A percentile compares a stretch with the other conserved stretches of the same genome.
Conservation (phyloP, 92 coral and sea anemone genomes). For the Heteractis magnifica region DNA sequence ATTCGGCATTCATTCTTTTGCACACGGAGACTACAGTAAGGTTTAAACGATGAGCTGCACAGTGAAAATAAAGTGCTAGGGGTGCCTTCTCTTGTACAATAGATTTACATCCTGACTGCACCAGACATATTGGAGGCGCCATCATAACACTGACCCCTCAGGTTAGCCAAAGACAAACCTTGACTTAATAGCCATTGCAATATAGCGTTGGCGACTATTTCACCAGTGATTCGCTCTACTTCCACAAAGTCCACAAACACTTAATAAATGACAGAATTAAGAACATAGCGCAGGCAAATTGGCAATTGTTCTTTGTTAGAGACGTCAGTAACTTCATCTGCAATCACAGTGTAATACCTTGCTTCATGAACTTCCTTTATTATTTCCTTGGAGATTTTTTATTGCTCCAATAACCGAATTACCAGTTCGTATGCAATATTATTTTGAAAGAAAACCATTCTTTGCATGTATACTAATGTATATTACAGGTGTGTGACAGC, state of each 20-base stretch:
- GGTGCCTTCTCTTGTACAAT: conserved; percentile 46
- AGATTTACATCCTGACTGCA: conserved; percentile 40
- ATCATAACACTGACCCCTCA: conserved; percentile 51
- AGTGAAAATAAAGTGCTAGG: conserved; percentile 43
- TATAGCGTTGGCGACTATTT: too few relatives aligned
- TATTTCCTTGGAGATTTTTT: conserved; percentile 25
- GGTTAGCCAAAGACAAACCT: conserved; percentile 33
- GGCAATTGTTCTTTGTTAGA: not conserved
- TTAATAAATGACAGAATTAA: not conserved
- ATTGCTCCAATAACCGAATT: conserved; percentile 43
- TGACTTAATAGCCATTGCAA: too few relatives aligned
- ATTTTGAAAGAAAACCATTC: conserved; percentile 44
- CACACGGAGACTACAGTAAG: conserved; percentile 57
- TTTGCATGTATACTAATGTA: too few relatives aligned
- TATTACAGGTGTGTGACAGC: too few relatives aligned
- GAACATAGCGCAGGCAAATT: not conserved
- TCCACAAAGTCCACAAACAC: not conserved
- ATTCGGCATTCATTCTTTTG: conserved; percentile 49
- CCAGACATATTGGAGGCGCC: conserved; percentile 60
- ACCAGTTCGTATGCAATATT: conserved; percentile 39
- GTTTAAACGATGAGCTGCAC: conserved; percentile 56
- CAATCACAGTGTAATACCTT: conserved; percentile 5
- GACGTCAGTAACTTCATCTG: not conserved
- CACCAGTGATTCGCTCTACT: conserved; percentile 27
- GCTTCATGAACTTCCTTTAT: conserved; percentile 36